These are phyloP conservation scores for Propithecus deckenii DNA, from an alignment of 2,797 vertebrate species.

Conservation along the genomic window DNA sequence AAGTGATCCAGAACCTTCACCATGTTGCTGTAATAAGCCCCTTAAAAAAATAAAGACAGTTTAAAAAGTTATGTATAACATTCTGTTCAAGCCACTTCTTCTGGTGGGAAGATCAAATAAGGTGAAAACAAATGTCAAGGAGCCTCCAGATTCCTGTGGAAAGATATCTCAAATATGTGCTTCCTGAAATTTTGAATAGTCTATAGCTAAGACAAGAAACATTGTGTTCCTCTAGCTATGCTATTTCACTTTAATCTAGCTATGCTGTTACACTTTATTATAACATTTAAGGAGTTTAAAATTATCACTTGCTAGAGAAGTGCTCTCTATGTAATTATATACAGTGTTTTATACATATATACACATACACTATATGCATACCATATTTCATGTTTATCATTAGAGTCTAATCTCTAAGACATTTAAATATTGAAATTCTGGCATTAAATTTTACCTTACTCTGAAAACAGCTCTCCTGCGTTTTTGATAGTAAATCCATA, in stretches of 20 bases:
- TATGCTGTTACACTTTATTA: neutral
- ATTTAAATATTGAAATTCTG: constrained; percentile 66
- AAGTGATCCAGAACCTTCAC: neutral
- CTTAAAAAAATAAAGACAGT: neutral
- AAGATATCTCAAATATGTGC: neutral
- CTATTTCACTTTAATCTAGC: neutral
- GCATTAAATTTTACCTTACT: constrained; percentile 58
- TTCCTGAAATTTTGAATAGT: neutral
- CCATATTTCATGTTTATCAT: constrained; percentile 37
- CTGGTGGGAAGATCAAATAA: neutral
- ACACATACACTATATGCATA: neutral
- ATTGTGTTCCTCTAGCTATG: neutral
- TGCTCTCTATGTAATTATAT: constrained; percentile 30
- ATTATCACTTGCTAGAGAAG: constrained; percentile 37
- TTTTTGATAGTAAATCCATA: constrained; percentile 36
- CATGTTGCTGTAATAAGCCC: neutral
- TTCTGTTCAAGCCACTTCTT: neutral
- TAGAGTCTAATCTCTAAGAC: constrained; percentile 7
- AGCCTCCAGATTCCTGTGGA: neutral
- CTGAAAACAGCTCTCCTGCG: neutral
- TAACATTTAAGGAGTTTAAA: constrained; percentile 53
- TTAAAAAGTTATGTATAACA: neutral
- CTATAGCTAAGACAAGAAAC: constrained; percentile 19
- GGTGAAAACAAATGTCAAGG: neutral
- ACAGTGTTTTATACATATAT: constrained; percentile 31